Evolutionary conservation across 2,888 invertebrate species (phyloP), one percentile per base, ranked within the genome.

Genomic region (Dolomedes plantarius): DNA sequence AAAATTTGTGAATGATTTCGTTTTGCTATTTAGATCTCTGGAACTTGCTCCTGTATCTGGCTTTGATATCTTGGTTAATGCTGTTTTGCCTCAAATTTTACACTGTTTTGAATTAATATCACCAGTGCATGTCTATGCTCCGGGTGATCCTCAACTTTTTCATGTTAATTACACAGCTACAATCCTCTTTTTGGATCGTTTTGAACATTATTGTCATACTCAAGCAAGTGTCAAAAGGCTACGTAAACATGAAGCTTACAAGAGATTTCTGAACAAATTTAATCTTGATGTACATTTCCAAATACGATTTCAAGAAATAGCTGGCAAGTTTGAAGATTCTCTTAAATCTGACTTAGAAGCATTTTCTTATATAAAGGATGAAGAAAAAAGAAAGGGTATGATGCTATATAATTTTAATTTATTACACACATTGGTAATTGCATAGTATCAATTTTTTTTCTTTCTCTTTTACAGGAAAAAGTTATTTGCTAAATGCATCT

Each of bases 201-300:
- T 97, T 89, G 95, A 96, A 90, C 92, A 92, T 32, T 93, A 94
- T 89, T 95, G 95, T 90, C 92, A 92, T 41, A 92, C 92, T 74
- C 91, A 93, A 80, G 94, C 94, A 69, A 93, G 94, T 88, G 92
- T 93, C 0, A 92, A 93, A 87, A 90, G 93, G 29, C 93, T 97
- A 77, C 93, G 94, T 88, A 92, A 93, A 76, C 94, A 96, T 90
- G 91, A 93, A 0, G 94, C 95, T 88, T 97, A 95, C 90, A 94
- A 94, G 90, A 94, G 94, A 88, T 96, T 97, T 90, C 94, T 96
- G 89, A 94, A 94, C 88, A 94, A 96, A 89, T 98, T 98, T 96
- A 98, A 98, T 92, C 93, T 98, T 73, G 96, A 97, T 13, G 97
- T 98, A n/a, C 98, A 98, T 92, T 98, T 97, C 91, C 98, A 98